Conservation (phyloP, 2,888 invertebrate genomes). For the Eupithecia tripunctaria region DNA sequence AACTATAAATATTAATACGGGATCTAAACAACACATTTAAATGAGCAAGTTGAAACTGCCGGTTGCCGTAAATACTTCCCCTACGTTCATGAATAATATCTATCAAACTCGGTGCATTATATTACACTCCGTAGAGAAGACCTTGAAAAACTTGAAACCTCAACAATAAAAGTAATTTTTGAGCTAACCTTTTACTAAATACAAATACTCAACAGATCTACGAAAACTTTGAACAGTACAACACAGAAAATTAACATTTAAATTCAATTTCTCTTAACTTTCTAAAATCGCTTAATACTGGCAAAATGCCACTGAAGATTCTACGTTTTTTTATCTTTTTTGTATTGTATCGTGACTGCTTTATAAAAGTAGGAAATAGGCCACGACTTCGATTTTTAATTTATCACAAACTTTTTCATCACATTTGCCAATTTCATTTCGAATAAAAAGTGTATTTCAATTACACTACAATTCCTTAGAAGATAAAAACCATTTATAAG, state of each 20-base stretch:
- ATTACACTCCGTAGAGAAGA: not conserved
- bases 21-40: not conserved
- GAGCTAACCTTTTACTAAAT: not conserved
- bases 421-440: conserved; percentile 54
- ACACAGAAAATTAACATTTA: not conserved
- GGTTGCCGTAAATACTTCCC: not conserved
- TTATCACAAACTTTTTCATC: conserved; percentile 74
- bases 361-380: conserved; percentile 64
- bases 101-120: not conserved
- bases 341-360: conserved; percentile 50
- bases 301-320: not conserved
- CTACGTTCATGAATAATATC: not conserved
- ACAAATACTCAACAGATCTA: not conserved
- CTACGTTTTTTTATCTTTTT: not conserved
- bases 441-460: conserved; percentile 22
- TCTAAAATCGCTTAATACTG: not conserved
- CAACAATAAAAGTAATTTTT: not conserved
- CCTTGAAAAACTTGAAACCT: not conserved
- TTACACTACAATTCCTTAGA: conserved; percentile 35
- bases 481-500: not conserved
- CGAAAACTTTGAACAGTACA: not conserved
- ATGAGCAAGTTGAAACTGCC: not conserved
- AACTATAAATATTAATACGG: not conserved
- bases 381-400: conserved; percentile 69
- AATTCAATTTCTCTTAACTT: not conserved